Evolutionary conservation across 2,797 vertebrate genomes (phyloP), one percentile per base, ranked within the genome.

Genomic region (Falco cherrug): DNA sequence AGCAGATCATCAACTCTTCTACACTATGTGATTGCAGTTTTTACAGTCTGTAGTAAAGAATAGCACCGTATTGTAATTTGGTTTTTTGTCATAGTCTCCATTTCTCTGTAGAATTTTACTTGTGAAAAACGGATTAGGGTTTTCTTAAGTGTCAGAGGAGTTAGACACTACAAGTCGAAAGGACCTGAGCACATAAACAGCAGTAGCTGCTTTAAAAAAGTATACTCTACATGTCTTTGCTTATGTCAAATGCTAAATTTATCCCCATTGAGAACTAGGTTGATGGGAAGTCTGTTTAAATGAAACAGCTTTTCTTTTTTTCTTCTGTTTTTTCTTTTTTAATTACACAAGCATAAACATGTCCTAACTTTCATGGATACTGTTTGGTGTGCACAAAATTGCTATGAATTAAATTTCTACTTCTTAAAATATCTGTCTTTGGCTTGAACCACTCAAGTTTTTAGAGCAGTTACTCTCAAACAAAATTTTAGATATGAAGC

Each of bases 231-330:
- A 87, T 43, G 12, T 79, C 54, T 86, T 82, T 73, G 43, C 54
- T 84, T 73, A 63, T 82, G 65, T 84, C 77, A 89, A 75, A 64
- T 20, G 29, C 24, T 90, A 93, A 75, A 94, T 87, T 87, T 89
- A n/a, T 71, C 25, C 5, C 20, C 20, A 64, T 35, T 89, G 80
- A 89, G 48, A 90, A 77, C 28, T 79, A 82, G 43, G 56, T 76
- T 89, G 61, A 54, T 74, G 13, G 25, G 14, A 92, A 84, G 5
- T 17, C 45, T 85, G 17, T 35, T 88, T 76, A 82, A 87, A 81
- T 45, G 18, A 89, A 93, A 56, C 4, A 47, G 19, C 0, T 41
- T 53, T 71, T n/a, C 1, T 13, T 13, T 37, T n/a, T 5, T 7
- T 9, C 24, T 54, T 24, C 13, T 11, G 13, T 17, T 29, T 10